Evolutionary conservation across 2,113 vertebrate genomes (phyloP).

Genomic region (Pelodiscus sinensis): DNA sequence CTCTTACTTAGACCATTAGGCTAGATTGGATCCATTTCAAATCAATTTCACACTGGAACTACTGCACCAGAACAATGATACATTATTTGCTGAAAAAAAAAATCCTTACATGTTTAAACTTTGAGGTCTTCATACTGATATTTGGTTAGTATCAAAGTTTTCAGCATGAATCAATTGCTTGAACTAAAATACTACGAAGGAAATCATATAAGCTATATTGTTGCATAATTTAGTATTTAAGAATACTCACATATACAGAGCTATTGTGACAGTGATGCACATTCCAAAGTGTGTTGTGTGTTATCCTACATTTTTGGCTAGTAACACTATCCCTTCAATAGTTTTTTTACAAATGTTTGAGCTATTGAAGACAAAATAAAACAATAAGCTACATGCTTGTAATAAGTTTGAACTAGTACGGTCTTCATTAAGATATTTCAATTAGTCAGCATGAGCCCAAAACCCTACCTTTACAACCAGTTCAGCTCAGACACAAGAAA

Average conservation of each 20-base stretch:
- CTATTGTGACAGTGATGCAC: slow-evolving; percentile 26
- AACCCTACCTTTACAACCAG: neutral
- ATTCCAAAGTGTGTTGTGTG: slow-evolving; percentile 36
- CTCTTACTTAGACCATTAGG: neutral
- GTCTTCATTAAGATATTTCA: neutral
- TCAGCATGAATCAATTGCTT: neutral
- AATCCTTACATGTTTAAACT: neutral
- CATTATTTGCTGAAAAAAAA: too few species aligned
- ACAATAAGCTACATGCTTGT: neutral
- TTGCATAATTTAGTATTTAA: slow-evolving; percentile 11
- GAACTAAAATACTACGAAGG: slow-evolving; percentile 42
- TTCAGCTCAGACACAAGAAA: neutral
- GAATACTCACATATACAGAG: slow-evolving; percentile 49
- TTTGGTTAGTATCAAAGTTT: neutral
- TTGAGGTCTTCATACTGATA: neutral
- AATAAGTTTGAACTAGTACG: neutral
- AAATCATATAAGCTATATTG: slow-evolving; percentile 33
- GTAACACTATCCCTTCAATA: neutral
- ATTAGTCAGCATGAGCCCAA: neutral
- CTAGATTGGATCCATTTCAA: neutral
- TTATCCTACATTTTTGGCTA: slow-evolving; percentile 34
- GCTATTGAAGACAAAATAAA: neutral
- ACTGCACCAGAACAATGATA: neutral
- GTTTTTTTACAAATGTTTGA: neutral
- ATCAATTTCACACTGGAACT: neutral